Percentiles rank a stretch among this genome's conserved stretches.
Evolutionary conservation across 2,113 vertebrate species (phyloP).

Genomic region (Pyrgilauda ruficollis): DNA sequence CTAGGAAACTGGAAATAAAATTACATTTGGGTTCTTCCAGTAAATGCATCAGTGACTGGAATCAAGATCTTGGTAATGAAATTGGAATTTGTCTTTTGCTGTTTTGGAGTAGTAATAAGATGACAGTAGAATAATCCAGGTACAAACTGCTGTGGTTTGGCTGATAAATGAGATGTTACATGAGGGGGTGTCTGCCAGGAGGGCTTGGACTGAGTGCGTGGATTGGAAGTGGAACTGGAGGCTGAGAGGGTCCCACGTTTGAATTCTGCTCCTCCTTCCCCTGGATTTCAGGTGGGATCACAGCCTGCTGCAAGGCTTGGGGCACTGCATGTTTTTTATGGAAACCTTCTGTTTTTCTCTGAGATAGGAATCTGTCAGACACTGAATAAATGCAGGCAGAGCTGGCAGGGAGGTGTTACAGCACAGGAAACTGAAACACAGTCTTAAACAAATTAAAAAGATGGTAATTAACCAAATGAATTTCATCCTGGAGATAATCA

Average conservation of each 20-base stretch:
- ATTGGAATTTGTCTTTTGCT: not conserved
- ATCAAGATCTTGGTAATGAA: not conserved
- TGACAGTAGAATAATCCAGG: not conserved
- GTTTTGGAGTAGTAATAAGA: not conserved
- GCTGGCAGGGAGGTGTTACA: constrained; percentile 34
- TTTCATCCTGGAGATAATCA: constrained; percentile 62
- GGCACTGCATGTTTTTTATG: not conserved
- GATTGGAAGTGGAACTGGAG: not conserved
- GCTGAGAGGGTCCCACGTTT: not conserved
- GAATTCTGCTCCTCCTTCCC: not conserved
- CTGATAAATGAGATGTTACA: not conserved
- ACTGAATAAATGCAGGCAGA: constrained; percentile 1
- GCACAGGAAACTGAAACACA: constrained; percentile 19
- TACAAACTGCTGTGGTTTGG: not conserved
- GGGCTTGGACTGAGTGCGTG: not conserved
- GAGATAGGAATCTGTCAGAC: not conserved
- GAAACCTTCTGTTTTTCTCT: constrained; percentile 3
- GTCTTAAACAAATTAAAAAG: constrained; percentile 65
- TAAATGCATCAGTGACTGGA: constrained; percentile 12
- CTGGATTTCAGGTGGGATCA: not conserved
- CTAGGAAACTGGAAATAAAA: not conserved
- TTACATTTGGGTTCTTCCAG: not conserved
- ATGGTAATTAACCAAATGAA: constrained; percentile 62
- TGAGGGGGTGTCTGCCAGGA: not conserved
- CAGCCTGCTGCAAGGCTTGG: not conserved